Base-by-base conservation (phyloP, 2,113 vertebrate species). In the Equus przewalskii region DNA sequence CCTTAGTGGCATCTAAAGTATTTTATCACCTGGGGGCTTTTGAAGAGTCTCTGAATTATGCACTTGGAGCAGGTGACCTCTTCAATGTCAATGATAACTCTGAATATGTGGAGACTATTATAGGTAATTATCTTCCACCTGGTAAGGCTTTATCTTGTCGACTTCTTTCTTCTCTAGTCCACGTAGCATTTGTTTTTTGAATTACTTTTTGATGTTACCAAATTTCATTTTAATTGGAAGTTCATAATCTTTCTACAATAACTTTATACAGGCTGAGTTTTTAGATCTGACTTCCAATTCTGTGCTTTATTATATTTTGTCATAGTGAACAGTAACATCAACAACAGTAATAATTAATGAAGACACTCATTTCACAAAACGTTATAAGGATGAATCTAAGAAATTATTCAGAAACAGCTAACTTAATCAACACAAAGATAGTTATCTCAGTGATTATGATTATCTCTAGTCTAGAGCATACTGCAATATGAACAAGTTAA, bases 11-110 rank as follows among this genome's bases (percentile, higher is more conserved):
- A 56, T 99, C 99, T 21, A 99, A 99, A 98, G 99, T 99, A 78
- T 99, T 99, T 98, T 99, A 99, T 97, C 99, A 99, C 95, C 98
- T 99, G 15, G 99, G 99, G 76, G 99, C 99, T 69, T 99, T 99
- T 99, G 99, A 99, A 96, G 99, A 99, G 76, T 99, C 99, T 0
- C 98, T 99, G 95, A 99, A 99, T 98, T 99, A 99, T 79, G 99
- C 99, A 54, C 98, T 99, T 89, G 99, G 99, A 96, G 99, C 99
- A 87, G 99, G 99, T 92, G 99, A 99, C 97, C 99, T 99, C 93
- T 99, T 99, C 98, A 99, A 99, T 96, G 99, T 99, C 97, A 99
- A 99, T 1, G 99, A 99, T 98, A 99, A 99, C 91, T 99, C 99
- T 0, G 99, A 99, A 98, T 99, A 99, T 86, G 99, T 99, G 98